Evolutionary conservation across 2,888 invertebrate species (phyloP).

Genomic region (Crioceris asparagi): DNA sequence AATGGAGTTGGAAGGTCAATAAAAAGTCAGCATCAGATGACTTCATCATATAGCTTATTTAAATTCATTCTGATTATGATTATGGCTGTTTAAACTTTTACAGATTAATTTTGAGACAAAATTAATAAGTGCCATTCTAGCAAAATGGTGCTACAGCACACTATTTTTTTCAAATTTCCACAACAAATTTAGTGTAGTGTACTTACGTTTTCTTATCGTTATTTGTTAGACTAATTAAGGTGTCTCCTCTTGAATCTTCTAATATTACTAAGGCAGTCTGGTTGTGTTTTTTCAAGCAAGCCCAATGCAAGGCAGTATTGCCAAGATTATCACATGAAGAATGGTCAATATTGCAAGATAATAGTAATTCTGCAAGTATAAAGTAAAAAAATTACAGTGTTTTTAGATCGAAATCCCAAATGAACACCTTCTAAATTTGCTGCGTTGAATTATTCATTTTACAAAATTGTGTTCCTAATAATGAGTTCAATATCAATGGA

Average conservation of each 20-base stretch:
- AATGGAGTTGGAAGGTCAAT: too few relatives aligned
- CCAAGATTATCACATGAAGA: constrained; percentile 42
- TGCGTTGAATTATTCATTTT: too few relatives aligned
- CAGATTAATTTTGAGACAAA: constrained; percentile 1
- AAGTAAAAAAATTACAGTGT: neutral
- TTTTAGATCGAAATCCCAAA: neutral
- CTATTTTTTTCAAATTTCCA: too few relatives aligned
- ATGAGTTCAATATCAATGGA: too few relatives aligned
- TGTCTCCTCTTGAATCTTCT: constrained; percentile 40
- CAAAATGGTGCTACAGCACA: too few relatives aligned
- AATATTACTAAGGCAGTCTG: constrained; percentile 45
- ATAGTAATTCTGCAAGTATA: constrained; percentile 40
- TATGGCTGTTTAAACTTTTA: too few relatives aligned
- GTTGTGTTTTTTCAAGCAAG: constrained; percentile 47
- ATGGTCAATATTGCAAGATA: constrained; percentile 43
- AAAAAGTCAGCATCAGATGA: too few relatives aligned
- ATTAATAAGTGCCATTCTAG: neutral
- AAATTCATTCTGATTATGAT: too few relatives aligned
- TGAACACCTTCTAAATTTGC: too few relatives aligned
- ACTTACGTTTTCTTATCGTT: constrained; percentile 46
- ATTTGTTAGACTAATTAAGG: constrained; percentile 41
- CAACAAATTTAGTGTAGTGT: too few relatives aligned
- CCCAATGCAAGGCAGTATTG: constrained; percentile 52
- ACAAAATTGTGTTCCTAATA: too few relatives aligned
- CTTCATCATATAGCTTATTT: too few relatives aligned